Conservation (phyloP, 2,888 invertebrate species). For the Scaptomyza flava region DNA sequence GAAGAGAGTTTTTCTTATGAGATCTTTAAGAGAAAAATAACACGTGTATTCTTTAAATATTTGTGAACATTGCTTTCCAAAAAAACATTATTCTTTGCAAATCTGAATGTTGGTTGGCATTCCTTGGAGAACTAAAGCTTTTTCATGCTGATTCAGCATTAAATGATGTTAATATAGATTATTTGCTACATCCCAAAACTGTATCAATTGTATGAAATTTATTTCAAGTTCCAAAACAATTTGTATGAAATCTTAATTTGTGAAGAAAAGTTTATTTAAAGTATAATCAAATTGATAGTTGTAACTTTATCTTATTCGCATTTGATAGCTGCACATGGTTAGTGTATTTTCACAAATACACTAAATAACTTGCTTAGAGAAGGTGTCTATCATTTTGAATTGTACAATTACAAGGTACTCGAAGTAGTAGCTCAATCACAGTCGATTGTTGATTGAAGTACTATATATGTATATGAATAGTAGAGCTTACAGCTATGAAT, state of each 20-base stretch:
- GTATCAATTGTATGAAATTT: not conserved
- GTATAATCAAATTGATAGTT: constrained; percentile 32
- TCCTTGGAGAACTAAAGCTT: constrained; percentile 1
- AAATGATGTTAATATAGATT: constrained; percentile 6
- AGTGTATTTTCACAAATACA: constrained; percentile 35
- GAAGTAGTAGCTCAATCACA: constrained; percentile 37
- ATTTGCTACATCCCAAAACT: constrained; percentile 9
- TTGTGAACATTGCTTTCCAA: no score
- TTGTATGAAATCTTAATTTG: not conserved
- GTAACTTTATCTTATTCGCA: constrained; percentile 28
- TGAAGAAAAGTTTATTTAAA: constrained; percentile 28
- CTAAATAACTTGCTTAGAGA: constrained; percentile 18
- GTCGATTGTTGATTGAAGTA: not conserved
- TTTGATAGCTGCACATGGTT: constrained; percentile 19
- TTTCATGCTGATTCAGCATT: constrained; percentile 28
- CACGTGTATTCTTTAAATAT: no score
- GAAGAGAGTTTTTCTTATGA: constrained; percentile 9
- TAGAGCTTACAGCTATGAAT: constrained; percentile 49
- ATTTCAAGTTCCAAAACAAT: not conserved
- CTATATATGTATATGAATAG: not conserved
- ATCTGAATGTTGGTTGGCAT: no score
- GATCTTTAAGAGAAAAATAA: no score
- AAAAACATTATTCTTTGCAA: no score
- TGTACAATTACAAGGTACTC: constrained; percentile 32
- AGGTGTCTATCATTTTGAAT: constrained; percentile 17